Conservation (phyloP, 2,888 invertebrate genomes). For the Pyrgus malvae region DNA sequence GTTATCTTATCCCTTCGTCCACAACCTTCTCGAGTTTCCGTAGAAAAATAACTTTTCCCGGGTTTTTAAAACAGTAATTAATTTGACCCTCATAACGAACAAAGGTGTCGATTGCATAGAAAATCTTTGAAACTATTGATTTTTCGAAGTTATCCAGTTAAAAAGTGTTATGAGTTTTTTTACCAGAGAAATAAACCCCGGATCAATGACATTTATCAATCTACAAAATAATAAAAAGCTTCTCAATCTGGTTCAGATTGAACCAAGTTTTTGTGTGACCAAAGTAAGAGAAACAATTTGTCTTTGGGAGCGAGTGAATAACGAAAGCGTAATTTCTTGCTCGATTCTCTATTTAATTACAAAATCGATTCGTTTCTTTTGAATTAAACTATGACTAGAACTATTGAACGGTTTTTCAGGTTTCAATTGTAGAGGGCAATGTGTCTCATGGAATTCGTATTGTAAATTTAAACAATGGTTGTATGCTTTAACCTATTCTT, state of each 20-base stretch:
- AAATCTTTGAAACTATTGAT: conserved; percentile 43
- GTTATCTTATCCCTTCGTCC: conserved; percentile 48
- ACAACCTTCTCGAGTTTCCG: conserved; percentile 73
- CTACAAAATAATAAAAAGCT: conserved; percentile 37
- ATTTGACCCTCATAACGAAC: conserved; percentile 62
- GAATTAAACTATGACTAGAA: conserved; percentile 43
- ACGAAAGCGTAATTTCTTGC: conserved; percentile 50
- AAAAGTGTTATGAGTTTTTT: conserved; percentile 36
- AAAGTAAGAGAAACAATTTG: conserved; percentile 45
- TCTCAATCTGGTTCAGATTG: conserved; percentile 32
- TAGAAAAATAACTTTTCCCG: conserved; percentile 62
- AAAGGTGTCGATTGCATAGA: conserved; percentile 69
- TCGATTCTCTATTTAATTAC: conserved; percentile 51
- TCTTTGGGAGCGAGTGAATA: conserved; percentile 38
- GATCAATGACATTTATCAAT: conserved; percentile 42
- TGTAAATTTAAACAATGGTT: neutral
- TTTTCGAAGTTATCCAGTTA: conserved; percentile 48
- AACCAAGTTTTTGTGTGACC: conserved; percentile 39
- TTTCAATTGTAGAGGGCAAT: conserved; percentile 29
- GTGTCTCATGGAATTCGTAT: conserved; percentile 14
- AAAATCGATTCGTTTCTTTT: conserved; percentile 54
- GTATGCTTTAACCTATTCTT: no score
- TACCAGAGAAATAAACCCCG: conserved; percentile 32
- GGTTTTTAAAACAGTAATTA: conserved; percentile 68
- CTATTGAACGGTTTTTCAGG: conserved; percentile 40